These are phyloP conservation scores for Cylindroiulus punctatus DNA, from an alignment of 2,888 invertebrate genomes.

Conservation along the genomic window DNA sequence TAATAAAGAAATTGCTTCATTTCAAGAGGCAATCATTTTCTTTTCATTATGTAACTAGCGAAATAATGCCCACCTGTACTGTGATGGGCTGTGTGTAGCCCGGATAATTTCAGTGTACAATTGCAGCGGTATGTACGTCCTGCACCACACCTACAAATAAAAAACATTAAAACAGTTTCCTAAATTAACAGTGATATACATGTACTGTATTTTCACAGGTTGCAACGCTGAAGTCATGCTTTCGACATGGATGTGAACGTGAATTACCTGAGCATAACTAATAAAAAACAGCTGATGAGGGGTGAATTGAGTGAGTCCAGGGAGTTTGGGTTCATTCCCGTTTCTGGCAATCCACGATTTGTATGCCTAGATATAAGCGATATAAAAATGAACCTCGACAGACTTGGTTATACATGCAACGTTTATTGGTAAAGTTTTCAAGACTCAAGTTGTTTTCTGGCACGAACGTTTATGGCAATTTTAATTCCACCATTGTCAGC, in stretches of 20 bases:
- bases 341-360: conserved; percentile 63
- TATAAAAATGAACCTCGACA: neutral
- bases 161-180: neutral
- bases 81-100: conserved; percentile 85
- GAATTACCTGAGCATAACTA: conserved; percentile 70
- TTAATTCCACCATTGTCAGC: conserved; percentile 58
- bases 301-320: conserved; percentile 62
- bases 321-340: conserved; percentile 60
- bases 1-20: too few relatives aligned
- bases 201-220: too few relatives aligned
- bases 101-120: conserved; percentile 70
- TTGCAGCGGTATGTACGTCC: conserved; percentile 77
- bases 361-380: conserved; percentile 64
- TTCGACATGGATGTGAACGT: too few relatives aligned
- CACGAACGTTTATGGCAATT: conserved; percentile 54
- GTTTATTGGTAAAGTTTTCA: too few relatives aligned
- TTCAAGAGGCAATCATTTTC: too few relatives aligned
- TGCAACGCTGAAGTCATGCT: too few relatives aligned
- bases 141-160: conserved; percentile 60
- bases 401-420: neutral
- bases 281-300: conserved; percentile 68
- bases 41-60: too few relatives aligned
- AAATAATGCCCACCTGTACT: conserved; percentile 74
- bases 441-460: neutral
- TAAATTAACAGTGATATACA: too few relatives aligned